A percentile compares a stretch with the other conserved stretches of the same genome.
These are phyloP conservation scores for Drosophila kanekoi DNA, from an alignment of 2,888 invertebrate species.

Conservation along the genomic window DNA sequence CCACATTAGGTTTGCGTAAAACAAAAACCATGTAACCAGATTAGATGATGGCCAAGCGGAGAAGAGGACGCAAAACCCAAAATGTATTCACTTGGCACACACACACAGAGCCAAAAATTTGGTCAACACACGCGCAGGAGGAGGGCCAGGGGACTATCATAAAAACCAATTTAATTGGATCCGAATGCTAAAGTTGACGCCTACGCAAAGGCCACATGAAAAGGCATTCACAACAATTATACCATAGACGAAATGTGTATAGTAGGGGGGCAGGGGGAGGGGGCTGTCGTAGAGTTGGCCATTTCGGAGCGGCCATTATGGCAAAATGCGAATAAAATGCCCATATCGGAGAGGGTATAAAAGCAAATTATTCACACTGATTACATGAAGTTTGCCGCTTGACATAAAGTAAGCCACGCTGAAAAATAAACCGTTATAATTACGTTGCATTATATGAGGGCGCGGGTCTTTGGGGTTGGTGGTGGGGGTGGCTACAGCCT, in stretches of 20 bases:
- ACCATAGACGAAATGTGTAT: conserved; percentile 16
- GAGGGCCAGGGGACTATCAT: conserved; percentile 27
- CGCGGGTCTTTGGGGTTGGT: background rate
- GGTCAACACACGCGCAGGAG: conserved; percentile 5
- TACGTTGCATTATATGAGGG: conserved; percentile 56
- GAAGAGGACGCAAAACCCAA: background rate
- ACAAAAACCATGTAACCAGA: conserved; percentile 59
- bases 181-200: conserved; percentile 65
- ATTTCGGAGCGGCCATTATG: conserved; percentile 36
- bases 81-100: conserved; percentile 26
- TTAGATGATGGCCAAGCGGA: conserved; percentile 47
- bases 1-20: conserved; percentile 61
- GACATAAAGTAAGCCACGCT: conserved; percentile 70
- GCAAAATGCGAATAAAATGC: conserved; percentile 55
- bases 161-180: conserved; percentile 77
- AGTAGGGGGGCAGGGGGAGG: too few species aligned
- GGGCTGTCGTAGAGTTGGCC: conserved; percentile 22
- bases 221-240: conserved; percentile 63
- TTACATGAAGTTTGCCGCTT: conserved; percentile 67
- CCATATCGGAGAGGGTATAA: conserved; percentile 64
- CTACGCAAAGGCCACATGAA: conserved; percentile 36
- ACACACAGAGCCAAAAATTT: conserved; percentile 17
- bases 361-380: conserved; percentile 79
- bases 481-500: background rate
- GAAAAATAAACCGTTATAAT: conserved; percentile 78